phyloP scores from a whole-genome alignment of 2,888 invertebrate species.

The Chymomyza amoena region DNA sequence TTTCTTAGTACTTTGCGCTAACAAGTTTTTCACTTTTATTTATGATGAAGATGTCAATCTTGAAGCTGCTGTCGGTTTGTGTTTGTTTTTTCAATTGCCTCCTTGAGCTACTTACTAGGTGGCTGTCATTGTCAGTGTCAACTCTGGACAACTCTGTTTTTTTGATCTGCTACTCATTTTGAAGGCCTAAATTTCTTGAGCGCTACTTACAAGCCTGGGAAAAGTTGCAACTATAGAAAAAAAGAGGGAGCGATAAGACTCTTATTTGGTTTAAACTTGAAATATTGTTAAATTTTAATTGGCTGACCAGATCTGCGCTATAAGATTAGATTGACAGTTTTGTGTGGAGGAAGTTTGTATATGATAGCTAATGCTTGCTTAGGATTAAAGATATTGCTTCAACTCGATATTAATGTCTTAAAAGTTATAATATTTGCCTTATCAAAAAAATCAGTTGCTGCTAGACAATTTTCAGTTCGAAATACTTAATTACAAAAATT shows the following conservation, averaged over 20 bases:
- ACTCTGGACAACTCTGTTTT: constrained; percentile 17
- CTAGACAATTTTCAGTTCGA: no score
- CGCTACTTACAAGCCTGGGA: constrained; percentile 40
- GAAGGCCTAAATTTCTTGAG: background rate
- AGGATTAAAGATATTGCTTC: no score
- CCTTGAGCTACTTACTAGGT: constrained; percentile 27
- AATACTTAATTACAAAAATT: no score
- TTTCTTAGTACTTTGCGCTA: constrained; percentile 13
- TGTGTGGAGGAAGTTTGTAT: no score
- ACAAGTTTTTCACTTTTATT: constrained; percentile 74
- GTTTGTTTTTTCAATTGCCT: constrained; percentile 65
- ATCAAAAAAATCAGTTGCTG: no score
- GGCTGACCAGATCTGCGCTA: background rate
- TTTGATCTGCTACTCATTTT: constrained; percentile 41
- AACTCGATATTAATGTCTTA: no score
- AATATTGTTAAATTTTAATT: constrained; percentile 35
- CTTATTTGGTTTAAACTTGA: constrained; percentile 30
- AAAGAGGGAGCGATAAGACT: constrained; percentile 19
- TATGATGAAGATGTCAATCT: constrained; percentile 77
- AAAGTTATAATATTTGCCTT: no score
- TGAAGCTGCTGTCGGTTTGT: constrained; percentile 46
- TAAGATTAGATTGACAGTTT: background rate
- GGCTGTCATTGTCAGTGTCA: constrained; percentile 60
- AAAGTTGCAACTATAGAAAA: constrained; percentile 31
- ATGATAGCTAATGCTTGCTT: no score